Base-by-base conservation (phyloP, 1,140 invertebrate genomes). In the Acyrthosiphon pisum region DNA sequence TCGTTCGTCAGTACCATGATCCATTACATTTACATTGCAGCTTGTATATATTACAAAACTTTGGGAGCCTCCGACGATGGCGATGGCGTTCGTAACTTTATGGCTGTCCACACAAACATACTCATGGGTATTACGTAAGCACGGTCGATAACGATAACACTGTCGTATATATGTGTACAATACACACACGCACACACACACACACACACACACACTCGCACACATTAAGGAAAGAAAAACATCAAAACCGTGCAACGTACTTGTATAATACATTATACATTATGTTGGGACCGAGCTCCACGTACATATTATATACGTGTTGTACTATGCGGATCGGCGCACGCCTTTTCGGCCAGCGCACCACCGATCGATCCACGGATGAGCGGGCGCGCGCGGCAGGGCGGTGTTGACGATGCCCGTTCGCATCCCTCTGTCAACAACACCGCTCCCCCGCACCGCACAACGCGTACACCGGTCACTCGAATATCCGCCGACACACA, bases 351-450 rank as follows among this genome's bases (percentile, higher is more conserved):
- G 60, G 60, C 60, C 60, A 68, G 60, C 60, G 60, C 60, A 14
- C 60, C 60, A n/a, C 30, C 60, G 60, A 76, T 76, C 60, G 60
- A 76, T 76, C 60, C 60, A 30, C 4, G 14, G 60, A 76, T 30
- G 60, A n/a, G 6, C n/a, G 60, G n/a, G n/a, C n/a, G 60, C 30
- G 60, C 60, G 60, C 60, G 60, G 60, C 60, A 6, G 60, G 60
- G 60, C n/a, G 60, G 60, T 76, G 60, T 76, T 76, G 60, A 76
- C 60, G 60, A 76, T 76, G 60, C 60, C 60, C 60, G 60, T 76
- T n/a, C n/a, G 60, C 60, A 76, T 76, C 60, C 60, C 60, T 76
- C 60, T 76, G 60, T 76, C 60, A 76, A 76, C 60, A 76, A 76
- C 50, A 53, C 50, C 30, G 23, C 60, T n/a, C 14, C 60, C 30